Conservation (phyloP, 2,888 invertebrate genomes). For the Amiota mariae region DNA sequence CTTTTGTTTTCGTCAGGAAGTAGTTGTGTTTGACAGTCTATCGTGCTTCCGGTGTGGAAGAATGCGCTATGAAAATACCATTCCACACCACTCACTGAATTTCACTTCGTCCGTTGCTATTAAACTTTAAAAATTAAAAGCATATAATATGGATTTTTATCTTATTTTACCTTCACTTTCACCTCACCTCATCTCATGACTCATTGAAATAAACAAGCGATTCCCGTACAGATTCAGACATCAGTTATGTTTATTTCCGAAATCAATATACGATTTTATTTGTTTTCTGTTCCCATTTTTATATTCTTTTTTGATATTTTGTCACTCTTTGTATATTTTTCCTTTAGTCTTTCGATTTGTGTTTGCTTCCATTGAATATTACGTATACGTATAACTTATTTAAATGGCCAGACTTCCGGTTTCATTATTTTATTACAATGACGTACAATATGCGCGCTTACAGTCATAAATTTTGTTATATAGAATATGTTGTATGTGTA, state of each 20-base stretch:
- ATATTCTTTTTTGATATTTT: conserved; percentile 23
- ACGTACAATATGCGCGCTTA: background rate
- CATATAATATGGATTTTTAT: background rate
- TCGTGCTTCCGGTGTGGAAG: too few relatives aligned
- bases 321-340: background rate
- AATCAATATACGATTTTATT: background rate
- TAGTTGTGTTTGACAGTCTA: too few relatives aligned
- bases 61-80: too few relatives aligned
- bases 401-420: conserved; percentile 44
- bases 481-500: background rate
- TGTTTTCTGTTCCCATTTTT: background rate
- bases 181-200: background rate
- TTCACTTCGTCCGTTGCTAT: too few relatives aligned
- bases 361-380: conserved; percentile 17
- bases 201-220: too few relatives aligned
- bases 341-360: conserved; percentile 19
- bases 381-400: conserved; percentile 41
- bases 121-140: background rate
- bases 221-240: background rate
- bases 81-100: too few relatives aligned
- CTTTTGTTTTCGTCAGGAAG: too few relatives aligned
- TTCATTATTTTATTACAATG: conserved; percentile 31
- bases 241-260: conserved; percentile 26
- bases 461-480: conserved; percentile 16
- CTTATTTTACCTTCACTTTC: background rate